Conservation (phyloP, 2,888 invertebrate species). For the Andrena camellia region DNA sequence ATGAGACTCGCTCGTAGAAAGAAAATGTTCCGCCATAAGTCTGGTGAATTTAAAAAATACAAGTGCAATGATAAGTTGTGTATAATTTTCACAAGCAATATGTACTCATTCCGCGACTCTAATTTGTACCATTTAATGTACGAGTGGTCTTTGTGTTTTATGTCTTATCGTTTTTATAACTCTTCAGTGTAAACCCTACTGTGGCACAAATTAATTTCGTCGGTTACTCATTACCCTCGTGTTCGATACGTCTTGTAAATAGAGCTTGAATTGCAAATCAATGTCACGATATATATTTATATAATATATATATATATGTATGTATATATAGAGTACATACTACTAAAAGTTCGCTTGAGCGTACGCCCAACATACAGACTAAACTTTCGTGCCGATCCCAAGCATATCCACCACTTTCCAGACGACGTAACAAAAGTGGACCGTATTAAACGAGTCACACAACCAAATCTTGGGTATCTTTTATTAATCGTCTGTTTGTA, state of each 20-base stretch:
- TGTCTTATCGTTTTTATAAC: constrained; percentile 18
- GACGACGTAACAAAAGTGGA: constrained; percentile 45
- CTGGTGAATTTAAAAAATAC: constrained; percentile 39
- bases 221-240: constrained; percentile 26
- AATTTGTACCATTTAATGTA: constrained; percentile 36
- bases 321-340: constrained; percentile 36
- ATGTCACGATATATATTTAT: constrained; percentile 45
- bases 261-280: constrained; percentile 50
- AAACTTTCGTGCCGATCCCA: constrained; percentile 47
- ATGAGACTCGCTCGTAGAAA: constrained; percentile 15
- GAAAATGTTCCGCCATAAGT: constrained; percentile 26
- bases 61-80: constrained; percentile 41
- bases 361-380: constrained; percentile 49
- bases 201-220: constrained; percentile 44
- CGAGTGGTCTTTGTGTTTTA: constrained; percentile 3
- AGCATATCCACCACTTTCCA: constrained; percentile 35
- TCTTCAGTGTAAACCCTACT: constrained; percentile 32
- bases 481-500: constrained; percentile 12
- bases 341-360: constrained; percentile 45
- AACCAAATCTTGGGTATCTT: constrained; percentile 61
- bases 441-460: constrained; percentile 63
- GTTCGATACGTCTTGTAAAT: constrained; percentile 35
- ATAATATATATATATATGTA: constrained; percentile 34
- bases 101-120: constrained; percentile 29
- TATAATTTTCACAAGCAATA: constrained; percentile 33